These are phyloP conservation scores for Theristus sp. DNA, from an alignment of 2,888 invertebrate genomes.

Conservation along the genomic window DNA sequence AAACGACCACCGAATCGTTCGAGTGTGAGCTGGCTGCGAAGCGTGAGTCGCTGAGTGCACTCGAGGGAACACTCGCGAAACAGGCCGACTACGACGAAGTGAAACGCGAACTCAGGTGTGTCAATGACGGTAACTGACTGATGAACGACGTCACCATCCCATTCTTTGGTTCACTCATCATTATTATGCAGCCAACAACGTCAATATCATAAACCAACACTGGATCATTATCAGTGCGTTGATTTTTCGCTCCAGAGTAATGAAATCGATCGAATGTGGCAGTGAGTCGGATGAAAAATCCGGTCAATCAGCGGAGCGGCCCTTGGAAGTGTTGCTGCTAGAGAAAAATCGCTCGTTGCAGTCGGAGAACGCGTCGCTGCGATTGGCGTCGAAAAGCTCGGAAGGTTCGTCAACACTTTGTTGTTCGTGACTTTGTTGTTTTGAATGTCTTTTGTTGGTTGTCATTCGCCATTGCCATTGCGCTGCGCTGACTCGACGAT, in stretches of 20 bases:
- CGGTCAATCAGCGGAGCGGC: constrained; percentile 39
- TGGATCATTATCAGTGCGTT: too few relatives aligned
- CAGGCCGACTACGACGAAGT: constrained; percentile 71
- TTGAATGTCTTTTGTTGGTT: too few relatives aligned
- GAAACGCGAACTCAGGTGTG: constrained; percentile 57
- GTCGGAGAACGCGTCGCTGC: constrained; percentile 40
- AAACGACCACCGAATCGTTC: constrained; percentile 65
- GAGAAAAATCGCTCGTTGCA: constrained; percentile 55
- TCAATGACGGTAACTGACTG: constrained; percentile 15
- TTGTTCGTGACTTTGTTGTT: too few relatives aligned
- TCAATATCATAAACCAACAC: too few relatives aligned
- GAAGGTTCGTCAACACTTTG: not conserved
- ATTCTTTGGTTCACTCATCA: too few relatives aligned
- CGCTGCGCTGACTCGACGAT: too few relatives aligned
- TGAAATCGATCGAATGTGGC: constrained; percentile 57
- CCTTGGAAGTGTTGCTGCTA: constrained; percentile 52
- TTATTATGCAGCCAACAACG: too few relatives aligned
- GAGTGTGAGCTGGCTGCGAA: constrained; percentile 42
- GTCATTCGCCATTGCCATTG: too few relatives aligned
- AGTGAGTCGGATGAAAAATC: constrained; percentile 37
- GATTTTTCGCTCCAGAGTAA: constrained; percentile 45
- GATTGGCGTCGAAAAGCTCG: constrained; percentile 33
- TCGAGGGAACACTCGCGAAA: not conserved
- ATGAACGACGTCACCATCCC: too few relatives aligned
- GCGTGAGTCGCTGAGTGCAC: constrained; percentile 3